These are phyloP conservation scores for Tetheella fluctuosa DNA, from an alignment of 2,888 invertebrate genomes.

Conservation along the genomic window DNA sequence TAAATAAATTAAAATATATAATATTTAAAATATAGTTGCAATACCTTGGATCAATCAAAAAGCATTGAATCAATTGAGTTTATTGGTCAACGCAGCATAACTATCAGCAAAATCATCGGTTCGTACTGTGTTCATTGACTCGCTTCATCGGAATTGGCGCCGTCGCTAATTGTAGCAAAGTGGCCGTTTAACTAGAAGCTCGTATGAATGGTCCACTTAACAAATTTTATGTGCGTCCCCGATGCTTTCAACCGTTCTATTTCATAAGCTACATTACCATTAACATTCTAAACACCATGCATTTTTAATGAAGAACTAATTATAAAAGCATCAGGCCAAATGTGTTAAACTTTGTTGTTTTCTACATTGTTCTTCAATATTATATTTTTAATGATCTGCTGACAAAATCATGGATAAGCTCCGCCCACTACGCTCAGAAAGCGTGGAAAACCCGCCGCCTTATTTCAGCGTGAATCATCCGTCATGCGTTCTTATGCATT, in stretches of 20 bases:
- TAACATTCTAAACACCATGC: slow-evolving; percentile 36
- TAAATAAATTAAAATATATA: too few species aligned
- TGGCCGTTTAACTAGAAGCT: slow-evolving; percentile 54
- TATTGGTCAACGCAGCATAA: slow-evolving; percentile 18
- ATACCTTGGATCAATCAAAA: slow-evolving; percentile 23
- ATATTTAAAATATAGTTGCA: background rate
- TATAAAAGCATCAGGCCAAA: background rate
- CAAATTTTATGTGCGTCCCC: slow-evolving; percentile 52
- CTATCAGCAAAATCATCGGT: slow-evolving; percentile 25
- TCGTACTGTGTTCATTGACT: slow-evolving; percentile 22
- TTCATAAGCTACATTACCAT: slow-evolving; percentile 40
- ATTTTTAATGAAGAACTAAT: slow-evolving; percentile 14
- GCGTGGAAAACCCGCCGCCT: slow-evolving; percentile 42
- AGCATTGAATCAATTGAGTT: slow-evolving; percentile 26
- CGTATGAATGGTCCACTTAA: slow-evolving; percentile 63
- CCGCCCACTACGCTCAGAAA: slow-evolving; percentile 37
- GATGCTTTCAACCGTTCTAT: slow-evolving; percentile 37
- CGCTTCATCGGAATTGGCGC: slow-evolving; percentile 51
- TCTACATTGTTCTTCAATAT: too few species aligned
- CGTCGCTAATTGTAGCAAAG: slow-evolving; percentile 69
- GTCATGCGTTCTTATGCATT: slow-evolving; percentile 31
- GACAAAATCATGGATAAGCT: slow-evolving; percentile 24
- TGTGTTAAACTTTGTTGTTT: background rate
- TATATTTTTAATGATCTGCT: background rate
- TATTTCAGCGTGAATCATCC: slow-evolving; percentile 38